These are phyloP conservation scores for Pyrrhopygopsis socrates DNA, from an alignment of 2,888 invertebrate genomes.

Conservation along the genomic window DNA sequence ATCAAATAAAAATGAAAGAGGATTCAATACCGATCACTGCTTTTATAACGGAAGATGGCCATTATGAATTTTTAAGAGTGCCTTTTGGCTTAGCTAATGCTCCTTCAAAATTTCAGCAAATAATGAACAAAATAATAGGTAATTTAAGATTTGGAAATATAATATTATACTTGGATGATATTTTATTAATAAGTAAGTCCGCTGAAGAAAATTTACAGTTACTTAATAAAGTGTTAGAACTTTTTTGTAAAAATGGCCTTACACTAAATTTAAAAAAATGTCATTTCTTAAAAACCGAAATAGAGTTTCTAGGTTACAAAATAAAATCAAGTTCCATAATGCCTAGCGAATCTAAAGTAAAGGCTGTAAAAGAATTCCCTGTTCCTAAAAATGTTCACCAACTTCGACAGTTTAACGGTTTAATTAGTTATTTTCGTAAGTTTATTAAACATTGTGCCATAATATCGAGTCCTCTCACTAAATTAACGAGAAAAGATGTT, in stretches of 20 bases:
- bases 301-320: constrained; percentile 81
- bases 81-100: background rate
- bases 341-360: constrained; percentile 74
- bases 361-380: constrained; percentile 75
- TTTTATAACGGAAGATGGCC: background rate
- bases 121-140: background rate
- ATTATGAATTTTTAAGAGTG: background rate
- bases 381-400: constrained; percentile 78
- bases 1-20: background rate
- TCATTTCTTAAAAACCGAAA: constrained; percentile 76
- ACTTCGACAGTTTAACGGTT: constrained; percentile 80
- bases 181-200: background rate
- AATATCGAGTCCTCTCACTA: constrained; percentile 82
- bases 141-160: background rate
- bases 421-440: constrained; percentile 86
- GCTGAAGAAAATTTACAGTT: background rate
- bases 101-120: background rate
- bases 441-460: constrained; percentile 86
- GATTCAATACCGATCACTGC: background rate
- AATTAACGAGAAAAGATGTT: constrained; percentile 6
- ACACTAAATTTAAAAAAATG: constrained; percentile 85
- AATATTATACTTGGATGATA: background rate
- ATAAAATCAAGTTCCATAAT: constrained; percentile 61
- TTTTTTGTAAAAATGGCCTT: constrained; percentile 70
- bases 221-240: constrained; percentile 45